These are phyloP conservation scores for Porites lutea DNA, from an alignment of 64 coral and sea anemone species.

Conservation along the genomic window DNA sequence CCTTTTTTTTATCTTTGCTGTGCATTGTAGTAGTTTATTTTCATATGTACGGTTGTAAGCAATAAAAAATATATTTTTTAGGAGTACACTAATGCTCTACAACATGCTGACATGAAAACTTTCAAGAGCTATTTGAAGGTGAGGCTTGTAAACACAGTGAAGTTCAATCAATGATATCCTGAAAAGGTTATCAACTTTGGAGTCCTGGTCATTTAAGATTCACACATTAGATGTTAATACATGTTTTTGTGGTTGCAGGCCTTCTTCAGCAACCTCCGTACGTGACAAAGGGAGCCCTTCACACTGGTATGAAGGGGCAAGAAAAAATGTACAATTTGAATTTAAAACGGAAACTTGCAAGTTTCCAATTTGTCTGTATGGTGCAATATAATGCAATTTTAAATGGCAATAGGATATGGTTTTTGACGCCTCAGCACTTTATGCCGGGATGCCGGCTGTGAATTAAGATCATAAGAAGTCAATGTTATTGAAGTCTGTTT, in stretches of 20 bases:
- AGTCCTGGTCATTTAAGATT: not conserved
- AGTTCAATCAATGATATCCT: too few species aligned
- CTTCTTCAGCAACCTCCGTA: slow-evolving; percentile 74
- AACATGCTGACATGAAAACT: slow-evolving; percentile 87
- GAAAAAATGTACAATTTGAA: not conserved
- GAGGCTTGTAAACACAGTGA: not conserved
- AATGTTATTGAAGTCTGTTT: too few species aligned
- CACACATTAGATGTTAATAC: not conserved
- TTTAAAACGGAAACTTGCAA: not conserved
- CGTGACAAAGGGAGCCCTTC: slow-evolving; percentile 64
- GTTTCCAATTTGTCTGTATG: too few species aligned
- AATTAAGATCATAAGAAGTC: too few species aligned
- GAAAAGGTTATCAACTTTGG: not conserved
- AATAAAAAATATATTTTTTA: slow-evolving; percentile 2
- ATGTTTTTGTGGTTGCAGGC: slow-evolving; percentile 57
- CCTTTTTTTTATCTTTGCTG: too few species aligned
- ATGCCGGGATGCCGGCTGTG: too few species aligned
- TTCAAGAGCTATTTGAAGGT: slow-evolving; percentile 97
- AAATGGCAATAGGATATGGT: too few species aligned
- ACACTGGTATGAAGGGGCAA: not conserved
- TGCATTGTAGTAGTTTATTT: too few species aligned
- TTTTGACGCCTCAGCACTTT: too few species aligned
- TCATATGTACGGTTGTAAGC: too few species aligned
- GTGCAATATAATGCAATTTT: too few species aligned
- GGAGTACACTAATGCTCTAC: slow-evolving; percentile 87